These are phyloP conservation scores for Eupithecia inturbata DNA, from an alignment of 2,888 invertebrate species.

Conservation along the genomic window DNA sequence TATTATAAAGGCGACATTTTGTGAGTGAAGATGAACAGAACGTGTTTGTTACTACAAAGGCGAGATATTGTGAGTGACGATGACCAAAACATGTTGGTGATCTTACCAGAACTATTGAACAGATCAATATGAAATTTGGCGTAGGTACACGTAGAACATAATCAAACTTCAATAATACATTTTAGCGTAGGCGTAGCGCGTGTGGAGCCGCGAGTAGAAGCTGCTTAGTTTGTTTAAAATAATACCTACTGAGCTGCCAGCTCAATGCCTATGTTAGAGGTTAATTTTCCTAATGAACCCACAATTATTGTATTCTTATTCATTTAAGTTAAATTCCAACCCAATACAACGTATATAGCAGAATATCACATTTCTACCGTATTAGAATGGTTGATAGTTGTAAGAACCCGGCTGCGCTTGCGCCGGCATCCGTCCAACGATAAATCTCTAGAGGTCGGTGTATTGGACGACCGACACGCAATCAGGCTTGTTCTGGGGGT, in stretches of 20 bases:
- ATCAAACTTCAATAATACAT: no score
- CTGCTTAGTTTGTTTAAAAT: background rate
- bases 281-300: background rate
- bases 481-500: conserved; percentile 7
- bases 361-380: conserved; percentile 14
- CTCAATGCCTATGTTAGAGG: no score
- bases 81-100: no score
- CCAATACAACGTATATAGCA: background rate
- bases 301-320: background rate
- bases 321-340: background rate
- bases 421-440: conserved; percentile 53
- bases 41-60: no score
- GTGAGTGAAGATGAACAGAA: no score
- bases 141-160: no score
- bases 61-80: no score
- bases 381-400: conserved; percentile 27
- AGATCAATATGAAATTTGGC: no score
- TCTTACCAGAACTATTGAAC: no score
- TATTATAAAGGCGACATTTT: no score
- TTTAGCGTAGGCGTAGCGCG: no score
- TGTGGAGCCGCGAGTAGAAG: background rate
- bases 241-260: background rate
- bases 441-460: conserved; percentile 65
- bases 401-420: conserved; percentile 30
- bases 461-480: conserved; percentile 51